phyloP scores from a whole-genome alignment of 2,888 invertebrate genomes.

The Synanthedon myopaeformis region DNA sequence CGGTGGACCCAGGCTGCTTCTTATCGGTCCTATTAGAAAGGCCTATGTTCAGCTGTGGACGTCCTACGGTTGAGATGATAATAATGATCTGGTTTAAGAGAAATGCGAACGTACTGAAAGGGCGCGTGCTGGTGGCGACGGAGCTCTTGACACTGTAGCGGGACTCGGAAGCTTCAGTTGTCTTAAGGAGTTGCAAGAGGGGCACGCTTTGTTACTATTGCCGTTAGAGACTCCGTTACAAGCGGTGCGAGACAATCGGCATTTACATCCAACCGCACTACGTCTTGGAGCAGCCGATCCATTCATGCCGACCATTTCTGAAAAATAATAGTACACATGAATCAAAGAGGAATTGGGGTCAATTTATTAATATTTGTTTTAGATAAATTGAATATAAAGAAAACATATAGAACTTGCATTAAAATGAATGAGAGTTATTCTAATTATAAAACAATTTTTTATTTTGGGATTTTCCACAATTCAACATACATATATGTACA shows the following conservation, averaged over 20 bases:
- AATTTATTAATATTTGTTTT: too few relatives aligned
- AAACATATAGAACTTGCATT: too few relatives aligned
- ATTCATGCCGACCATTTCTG: constrained; percentile 27
- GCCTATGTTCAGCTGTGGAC: too few relatives aligned
- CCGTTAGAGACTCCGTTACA: not conserved
- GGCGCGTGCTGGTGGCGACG: constrained; percentile 15
- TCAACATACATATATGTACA: too few relatives aligned
- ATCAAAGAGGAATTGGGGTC: not conserved
- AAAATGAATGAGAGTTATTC: too few relatives aligned
- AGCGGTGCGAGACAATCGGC: constrained; percentile 8
- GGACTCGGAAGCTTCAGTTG: constrained; percentile 9
- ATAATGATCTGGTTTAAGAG: constrained; percentile 7
- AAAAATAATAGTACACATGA: not conserved
- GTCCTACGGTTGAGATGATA: too few relatives aligned
- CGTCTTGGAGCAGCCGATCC: constrained; percentile 15
- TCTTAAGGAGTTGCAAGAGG: constrained; percentile 12
- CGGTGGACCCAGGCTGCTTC: too few relatives aligned
- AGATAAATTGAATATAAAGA: too few relatives aligned
- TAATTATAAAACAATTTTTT: too few relatives aligned
- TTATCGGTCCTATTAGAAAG: too few relatives aligned
- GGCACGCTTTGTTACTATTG: constrained; percentile 11
- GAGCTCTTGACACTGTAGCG: constrained; percentile 1
- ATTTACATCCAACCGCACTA: constrained; percentile 13
- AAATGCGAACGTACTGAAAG: constrained; percentile 22
- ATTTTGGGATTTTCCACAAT: too few relatives aligned